Percentiles rank a stretch among this genome's conserved stretches.
phyloP scores from a whole-genome alignment of 2,888 invertebrate species.

The Orthosia incerta region DNA sequence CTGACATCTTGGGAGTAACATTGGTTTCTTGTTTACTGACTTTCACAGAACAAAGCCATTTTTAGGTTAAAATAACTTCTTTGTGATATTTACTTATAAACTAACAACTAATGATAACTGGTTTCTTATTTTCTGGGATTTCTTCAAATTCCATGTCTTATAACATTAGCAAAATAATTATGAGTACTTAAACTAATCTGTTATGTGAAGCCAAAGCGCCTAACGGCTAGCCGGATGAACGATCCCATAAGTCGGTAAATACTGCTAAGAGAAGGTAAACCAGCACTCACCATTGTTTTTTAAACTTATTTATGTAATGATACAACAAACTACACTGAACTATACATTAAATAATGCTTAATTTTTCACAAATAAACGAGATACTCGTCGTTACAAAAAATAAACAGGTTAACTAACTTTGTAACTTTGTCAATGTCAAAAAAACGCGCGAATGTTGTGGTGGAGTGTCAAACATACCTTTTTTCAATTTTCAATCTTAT shows the following conservation, averaged over 20 bases:
- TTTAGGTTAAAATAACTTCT: conserved; percentile 27
- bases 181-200: too few species aligned
- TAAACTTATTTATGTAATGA: conserved; percentile 22
- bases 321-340: conserved; percentile 12
- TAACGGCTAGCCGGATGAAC: neutral
- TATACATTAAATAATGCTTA: conserved; percentile 27
- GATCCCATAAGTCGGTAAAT: neutral
- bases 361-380: conserved; percentile 14
- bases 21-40: too few species aligned
- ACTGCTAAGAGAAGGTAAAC: neutral
- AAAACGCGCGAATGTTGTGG: conserved; percentile 66
- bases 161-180: neutral
- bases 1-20: too few species aligned
- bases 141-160: too few species aligned
- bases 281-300: conserved; percentile 49
- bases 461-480: conserved; percentile 31
- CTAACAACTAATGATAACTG: neutral
- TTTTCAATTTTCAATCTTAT: conserved; percentile 19
- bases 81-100: neutral
- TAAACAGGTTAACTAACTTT: conserved; percentile 62
- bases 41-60: neutral
- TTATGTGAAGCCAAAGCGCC: neutral
- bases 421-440: conserved; percentile 65
- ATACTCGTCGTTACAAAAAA: conserved; percentile 38
- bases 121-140: neutral